These are phyloP conservation scores for Idaea aversata DNA, from an alignment of 2,888 invertebrate species.

Conservation along the genomic window DNA sequence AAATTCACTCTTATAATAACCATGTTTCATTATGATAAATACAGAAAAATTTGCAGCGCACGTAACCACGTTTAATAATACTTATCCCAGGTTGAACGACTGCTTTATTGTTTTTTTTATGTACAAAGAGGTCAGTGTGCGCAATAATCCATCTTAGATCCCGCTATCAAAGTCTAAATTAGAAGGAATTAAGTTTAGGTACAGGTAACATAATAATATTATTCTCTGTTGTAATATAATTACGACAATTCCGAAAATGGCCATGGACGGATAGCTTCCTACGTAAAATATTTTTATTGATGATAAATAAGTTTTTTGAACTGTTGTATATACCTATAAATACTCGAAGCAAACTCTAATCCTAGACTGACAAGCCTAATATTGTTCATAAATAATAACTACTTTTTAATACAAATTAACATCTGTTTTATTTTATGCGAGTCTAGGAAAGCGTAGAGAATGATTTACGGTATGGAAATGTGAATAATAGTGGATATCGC, in stretches of 20 bases:
- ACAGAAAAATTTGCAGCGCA: slow-evolving; percentile 35
- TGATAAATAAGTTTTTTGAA: slow-evolving; percentile 48
- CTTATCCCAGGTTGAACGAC: slow-evolving; percentile 54
- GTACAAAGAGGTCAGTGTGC: slow-evolving; percentile 40
- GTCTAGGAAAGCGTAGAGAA: too few species aligned
- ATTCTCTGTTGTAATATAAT: slow-evolving; percentile 42
- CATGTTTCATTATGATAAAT: slow-evolving; percentile 30
- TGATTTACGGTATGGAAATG: too few species aligned
- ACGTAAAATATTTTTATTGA: slow-evolving; percentile 46
- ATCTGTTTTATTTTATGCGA: background rate
- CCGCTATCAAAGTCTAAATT: slow-evolving; percentile 43
- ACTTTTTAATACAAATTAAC: background rate
- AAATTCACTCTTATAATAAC: slow-evolving; percentile 43
- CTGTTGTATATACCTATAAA: too few species aligned
- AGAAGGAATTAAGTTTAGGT: slow-evolving; percentile 33
- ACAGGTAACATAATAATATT: slow-evolving; percentile 28
- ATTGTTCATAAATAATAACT: background rate
- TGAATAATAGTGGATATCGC: too few species aligned
- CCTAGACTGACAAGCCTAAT: background rate
- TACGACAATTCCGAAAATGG: slow-evolving; percentile 47
- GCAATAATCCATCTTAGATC: slow-evolving; percentile 40
- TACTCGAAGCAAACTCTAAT: slow-evolving; percentile 20
- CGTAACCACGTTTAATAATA: slow-evolving; percentile 47
- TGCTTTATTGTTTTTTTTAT: slow-evolving; percentile 58
- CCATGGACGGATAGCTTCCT: slow-evolving; percentile 39